Evolutionary conservation across 2,113 vertebrate genomes (phyloP), one percentile per base, ranked within the genome.

Genomic region (Oryzias javanicus): DNA sequence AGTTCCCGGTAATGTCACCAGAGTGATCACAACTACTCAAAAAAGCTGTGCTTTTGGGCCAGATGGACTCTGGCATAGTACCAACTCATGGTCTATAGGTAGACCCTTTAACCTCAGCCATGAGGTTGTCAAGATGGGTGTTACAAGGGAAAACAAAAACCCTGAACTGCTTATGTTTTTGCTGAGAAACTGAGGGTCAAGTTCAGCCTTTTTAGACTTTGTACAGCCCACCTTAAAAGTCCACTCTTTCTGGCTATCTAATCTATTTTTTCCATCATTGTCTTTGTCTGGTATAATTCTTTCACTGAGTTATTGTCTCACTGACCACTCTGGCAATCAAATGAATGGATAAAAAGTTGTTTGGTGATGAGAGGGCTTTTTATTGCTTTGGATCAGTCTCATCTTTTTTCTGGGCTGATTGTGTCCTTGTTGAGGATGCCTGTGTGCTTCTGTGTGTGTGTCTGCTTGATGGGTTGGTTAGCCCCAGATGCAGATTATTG

Each of bases 401-500:
- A 64, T 86, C 82, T 86, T 80, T 73, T 85, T 60, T 60, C 47
- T 61, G 56, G 68, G 70, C 73, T 75, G 55, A 70, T 70, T 62
- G 59, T 66, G 74, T 74, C 72, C 71, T 75, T 79, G 79, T 78
- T 78, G 67, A 75, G 61, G 25, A 4, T 29, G 50, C 48, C 25
- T 55, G 19, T 46, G 66, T 56, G 27, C 46, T 8, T 46, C 16
- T 64, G 24, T 29, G 42, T 55, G 27, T 59, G 47, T 60, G 42
- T 60, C 56, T 80, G 70, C 57, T 20, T 76, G 81, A 82, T 55
- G 50, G 66, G 82, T 76, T 66, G 67, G 77, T 85, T 80, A 86
- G 70, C 68, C 64, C 74, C 83, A 85, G 80, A 90, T 89, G 86
- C 87, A 91, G 88, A 89, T 90, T 91, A 91, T 90, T 89, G 87